These are phyloP conservation scores for Paramormyrops hopkinsi DNA, from an alignment of 2,797 vertebrate species.

Conservation along the genomic window DNA sequence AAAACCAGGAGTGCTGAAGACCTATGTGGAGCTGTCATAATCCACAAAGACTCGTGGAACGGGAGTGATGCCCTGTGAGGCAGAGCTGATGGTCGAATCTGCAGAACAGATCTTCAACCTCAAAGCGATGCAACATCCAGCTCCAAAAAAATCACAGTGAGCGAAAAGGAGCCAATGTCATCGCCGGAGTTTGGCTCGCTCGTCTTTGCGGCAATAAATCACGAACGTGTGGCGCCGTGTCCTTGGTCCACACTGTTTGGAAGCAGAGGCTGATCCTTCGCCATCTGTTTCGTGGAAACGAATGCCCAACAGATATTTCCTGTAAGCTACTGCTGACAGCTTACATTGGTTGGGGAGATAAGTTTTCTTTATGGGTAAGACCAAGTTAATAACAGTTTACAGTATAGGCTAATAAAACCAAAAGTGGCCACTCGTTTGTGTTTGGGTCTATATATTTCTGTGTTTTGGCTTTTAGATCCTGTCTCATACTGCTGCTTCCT, in stretches of 20 bases:
- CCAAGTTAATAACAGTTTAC: not conserved
- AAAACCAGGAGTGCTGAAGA: not conserved
- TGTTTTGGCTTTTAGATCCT: not conserved
- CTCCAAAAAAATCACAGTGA: not conserved
- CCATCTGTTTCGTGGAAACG: slow-evolving; percentile 30
- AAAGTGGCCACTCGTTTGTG: not conserved
- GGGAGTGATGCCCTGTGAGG: not conserved
- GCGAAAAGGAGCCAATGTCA: not conserved
- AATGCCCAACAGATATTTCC: slow-evolving; percentile 8
- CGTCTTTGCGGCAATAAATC: slow-evolving; percentile 7
- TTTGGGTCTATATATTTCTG: not conserved
- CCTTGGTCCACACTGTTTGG: slow-evolving; percentile 7
- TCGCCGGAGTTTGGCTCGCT: not conserved
- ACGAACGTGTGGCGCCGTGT: not conserved
- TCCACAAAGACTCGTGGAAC: not conserved
- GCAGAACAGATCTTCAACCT: not conserved
- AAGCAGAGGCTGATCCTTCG: slow-evolving; percentile 18
- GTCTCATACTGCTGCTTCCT: slow-evolving; percentile 25
- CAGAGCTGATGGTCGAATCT: not conserved
- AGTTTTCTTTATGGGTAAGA: not conserved
- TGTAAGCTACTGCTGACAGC: not conserved
- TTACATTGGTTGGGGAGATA: not conserved
- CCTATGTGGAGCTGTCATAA: not conserved
- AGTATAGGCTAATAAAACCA: not conserved
- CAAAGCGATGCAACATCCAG: not conserved